phyloP scores from a whole-genome alignment of 2,797 vertebrate genomes.

The Anniella stebbinsi region DNA sequence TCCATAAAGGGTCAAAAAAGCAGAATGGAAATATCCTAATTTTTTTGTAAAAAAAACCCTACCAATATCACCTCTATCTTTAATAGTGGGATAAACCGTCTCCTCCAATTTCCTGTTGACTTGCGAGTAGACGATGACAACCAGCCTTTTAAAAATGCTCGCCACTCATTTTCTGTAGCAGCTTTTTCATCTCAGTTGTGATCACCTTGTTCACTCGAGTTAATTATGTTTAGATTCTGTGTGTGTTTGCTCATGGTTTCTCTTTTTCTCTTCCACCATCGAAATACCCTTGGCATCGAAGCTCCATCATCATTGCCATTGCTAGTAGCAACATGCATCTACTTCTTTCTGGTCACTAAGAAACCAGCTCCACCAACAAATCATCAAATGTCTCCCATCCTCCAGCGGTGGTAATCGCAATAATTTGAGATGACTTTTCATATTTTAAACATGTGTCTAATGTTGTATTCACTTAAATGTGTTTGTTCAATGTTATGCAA shows the following conservation, averaged over 20 bases:
- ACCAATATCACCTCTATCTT: not conserved
- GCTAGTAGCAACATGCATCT: not conserved
- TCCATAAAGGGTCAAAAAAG: not conserved
- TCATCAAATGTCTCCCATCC: not conserved
- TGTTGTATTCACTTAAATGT: not conserved
- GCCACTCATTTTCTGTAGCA: not conserved
- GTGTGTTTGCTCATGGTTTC: not conserved
- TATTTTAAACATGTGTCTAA: not conserved
- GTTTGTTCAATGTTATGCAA: not conserved
- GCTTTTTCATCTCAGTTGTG: not conserved
- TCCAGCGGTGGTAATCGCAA: conserved; percentile 5
- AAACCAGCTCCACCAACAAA: not conserved
- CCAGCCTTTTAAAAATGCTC: not conserved
- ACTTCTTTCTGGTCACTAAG: not conserved
- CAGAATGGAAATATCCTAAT: not conserved
- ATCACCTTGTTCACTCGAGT: not conserved
- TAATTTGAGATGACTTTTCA: not conserved
- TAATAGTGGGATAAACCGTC: too few relatives aligned
- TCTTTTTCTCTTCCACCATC: not conserved
- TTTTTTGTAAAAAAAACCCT: not conserved
- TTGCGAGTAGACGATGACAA: not conserved
- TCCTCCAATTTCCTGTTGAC: not conserved
- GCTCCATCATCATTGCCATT: not conserved
- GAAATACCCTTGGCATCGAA: not conserved
- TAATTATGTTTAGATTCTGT: not conserved